Conservation (phyloP, 1,140 invertebrate genomes). For the Aporrectodea caliginosa region DNA sequence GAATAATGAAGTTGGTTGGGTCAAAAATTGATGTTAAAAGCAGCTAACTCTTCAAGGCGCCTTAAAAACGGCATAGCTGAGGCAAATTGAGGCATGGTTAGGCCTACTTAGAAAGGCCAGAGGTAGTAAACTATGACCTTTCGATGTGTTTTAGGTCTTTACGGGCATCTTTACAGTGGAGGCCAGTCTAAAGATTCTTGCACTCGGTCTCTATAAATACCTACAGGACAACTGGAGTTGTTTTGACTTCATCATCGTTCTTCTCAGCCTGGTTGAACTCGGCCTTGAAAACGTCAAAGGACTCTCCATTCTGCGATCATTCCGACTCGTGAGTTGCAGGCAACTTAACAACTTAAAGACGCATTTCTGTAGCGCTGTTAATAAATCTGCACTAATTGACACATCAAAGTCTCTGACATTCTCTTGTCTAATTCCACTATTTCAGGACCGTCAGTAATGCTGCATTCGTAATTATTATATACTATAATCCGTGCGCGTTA, state of each 20-base stretch:
- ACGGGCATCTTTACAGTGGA: conserved; percentile 95
- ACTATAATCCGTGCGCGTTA: too few relatives aligned
- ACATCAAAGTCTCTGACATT: too few relatives aligned
- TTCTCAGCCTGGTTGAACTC: conserved; percentile 87
- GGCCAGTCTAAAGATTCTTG: conserved; percentile 89
- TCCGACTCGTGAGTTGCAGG: conserved; percentile 88
- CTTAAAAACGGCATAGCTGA: too few relatives aligned
- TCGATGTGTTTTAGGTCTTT: conserved; percentile 75
- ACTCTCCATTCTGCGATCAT: conserved; percentile 91
- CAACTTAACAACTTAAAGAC: too few relatives aligned
- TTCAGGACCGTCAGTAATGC: too few relatives aligned
- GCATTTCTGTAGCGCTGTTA: too few relatives aligned
- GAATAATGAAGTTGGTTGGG: too few relatives aligned
- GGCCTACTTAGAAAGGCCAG: background rate
- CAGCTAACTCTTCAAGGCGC: too few relatives aligned
- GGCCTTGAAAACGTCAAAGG: conserved; percentile 88
- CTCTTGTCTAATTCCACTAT: too few relatives aligned
- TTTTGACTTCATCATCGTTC: conserved; percentile 97
- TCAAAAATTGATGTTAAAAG: too few relatives aligned
- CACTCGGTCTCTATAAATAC: conserved; percentile 94
- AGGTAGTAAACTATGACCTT: background rate
- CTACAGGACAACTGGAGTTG: conserved; percentile 99
- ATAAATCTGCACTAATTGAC: too few relatives aligned
- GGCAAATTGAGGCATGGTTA: conserved; percentile 1
- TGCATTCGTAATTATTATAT: too few relatives aligned